These are phyloP conservation scores for Lochmaea capreae DNA, from an alignment of 2,888 invertebrate species.

Conservation along the genomic window DNA sequence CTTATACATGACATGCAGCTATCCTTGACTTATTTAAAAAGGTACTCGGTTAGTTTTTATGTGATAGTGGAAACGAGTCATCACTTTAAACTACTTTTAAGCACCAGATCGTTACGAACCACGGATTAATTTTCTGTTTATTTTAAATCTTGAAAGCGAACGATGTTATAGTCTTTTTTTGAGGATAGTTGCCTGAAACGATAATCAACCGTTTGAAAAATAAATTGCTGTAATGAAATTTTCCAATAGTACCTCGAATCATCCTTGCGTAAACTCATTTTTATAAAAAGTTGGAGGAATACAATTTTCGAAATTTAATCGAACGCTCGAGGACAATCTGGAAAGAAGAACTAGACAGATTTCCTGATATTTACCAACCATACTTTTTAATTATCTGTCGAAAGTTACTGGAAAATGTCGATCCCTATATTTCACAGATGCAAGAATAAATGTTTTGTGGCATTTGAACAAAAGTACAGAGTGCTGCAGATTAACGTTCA, in stretches of 20 bases:
- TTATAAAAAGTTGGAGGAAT: not conserved
- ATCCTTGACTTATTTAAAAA: too few relatives aligned
- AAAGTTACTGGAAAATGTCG: not conserved
- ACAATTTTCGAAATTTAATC: slow-evolving; percentile 7
- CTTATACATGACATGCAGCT: too few relatives aligned
- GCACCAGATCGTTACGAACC: too few relatives aligned
- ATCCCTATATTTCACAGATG: not conserved
- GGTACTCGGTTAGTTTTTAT: too few relatives aligned
- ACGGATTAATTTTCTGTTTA: too few relatives aligned
- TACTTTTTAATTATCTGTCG: not conserved
- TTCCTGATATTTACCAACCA: not conserved
- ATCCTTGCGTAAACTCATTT: not conserved
- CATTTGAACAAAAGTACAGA: too few relatives aligned
- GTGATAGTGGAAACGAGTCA: too few relatives aligned
- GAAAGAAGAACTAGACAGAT: not conserved
- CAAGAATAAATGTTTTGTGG: not conserved
- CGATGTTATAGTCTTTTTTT: too few relatives aligned
- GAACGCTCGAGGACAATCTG: slow-evolving; percentile 9
- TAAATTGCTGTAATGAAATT: not conserved
- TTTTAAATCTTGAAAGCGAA: too few relatives aligned
- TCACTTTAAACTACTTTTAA: too few relatives aligned
- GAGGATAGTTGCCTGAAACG: not conserved
- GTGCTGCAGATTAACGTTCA: too few relatives aligned
- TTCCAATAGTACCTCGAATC: not conserved
- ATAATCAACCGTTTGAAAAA: not conserved